Evolutionary conservation across 2,797 vertebrate genomes (phyloP).

Genomic region (Pyrocephalus nanus): DNA sequence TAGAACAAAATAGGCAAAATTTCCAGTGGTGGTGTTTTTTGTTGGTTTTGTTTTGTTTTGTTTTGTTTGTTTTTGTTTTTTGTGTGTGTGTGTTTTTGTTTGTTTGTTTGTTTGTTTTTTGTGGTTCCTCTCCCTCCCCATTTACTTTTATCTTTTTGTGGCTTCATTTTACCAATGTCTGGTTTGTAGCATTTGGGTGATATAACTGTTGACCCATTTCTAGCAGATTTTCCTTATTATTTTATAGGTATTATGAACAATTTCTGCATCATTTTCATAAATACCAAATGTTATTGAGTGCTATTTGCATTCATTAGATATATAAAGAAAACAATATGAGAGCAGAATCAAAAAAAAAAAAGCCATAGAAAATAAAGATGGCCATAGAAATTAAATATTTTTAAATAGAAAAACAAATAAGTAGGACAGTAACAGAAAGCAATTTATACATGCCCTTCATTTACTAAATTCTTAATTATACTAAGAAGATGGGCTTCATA

Average conservation of each 20-base stretch:
- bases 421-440: not conserved
- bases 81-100: too few relatives aligned
- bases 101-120: not conserved
- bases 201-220: not conserved
- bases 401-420: not conserved
- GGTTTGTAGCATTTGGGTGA: not conserved
- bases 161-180: not conserved
- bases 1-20: too few relatives aligned
- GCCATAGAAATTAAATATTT: not conserved
- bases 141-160: not conserved
- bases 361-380: not conserved
- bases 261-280: not conserved
- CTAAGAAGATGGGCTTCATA: not conserved
- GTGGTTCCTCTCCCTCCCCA: fast-evolving
- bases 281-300: not conserved
- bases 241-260: not conserved
- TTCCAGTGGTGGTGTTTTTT: not conserved
- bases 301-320: not conserved
- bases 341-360: not conserved
- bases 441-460: not conserved
- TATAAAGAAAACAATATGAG: not conserved
- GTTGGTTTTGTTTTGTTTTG: too few relatives aligned
- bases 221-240: not conserved
- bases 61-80: too few relatives aligned
- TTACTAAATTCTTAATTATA: not conserved